Base-by-base conservation (phyloP, 2,113 vertebrate genomes). In the Hymenochirus boettgeri region DNA sequence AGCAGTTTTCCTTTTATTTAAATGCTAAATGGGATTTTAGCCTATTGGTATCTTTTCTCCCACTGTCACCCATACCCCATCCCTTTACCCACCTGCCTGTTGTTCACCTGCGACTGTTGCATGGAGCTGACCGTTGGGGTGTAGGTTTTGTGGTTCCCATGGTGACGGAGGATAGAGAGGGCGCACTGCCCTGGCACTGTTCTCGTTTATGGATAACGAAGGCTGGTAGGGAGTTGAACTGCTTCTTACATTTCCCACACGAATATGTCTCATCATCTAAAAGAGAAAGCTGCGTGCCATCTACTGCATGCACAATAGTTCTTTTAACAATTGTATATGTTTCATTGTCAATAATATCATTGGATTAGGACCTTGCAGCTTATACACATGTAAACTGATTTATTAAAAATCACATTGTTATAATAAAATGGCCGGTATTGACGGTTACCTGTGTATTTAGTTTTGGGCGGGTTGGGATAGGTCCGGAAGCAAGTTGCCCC, bases 191-290 rank as follows among this genome's bases (percentile, higher is more conserved):
- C 79, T 94, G 94, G 76, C 96, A 99, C 79, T 97, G 96, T 65
- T 99, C 96, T 65, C 96, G 87, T 80, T 98, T 98, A 82, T 99
- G 96, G 26, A 82, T 93, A 91, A 98, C 95, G 73, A 99, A 99
- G 5, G 86, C 88, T 0, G 94, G 86, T 74, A 99, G 75, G 0
- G 93, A 95, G 72, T 97, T 97, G 76, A 99, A 99, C 79, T 98
- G 95, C 81, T 99, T 99, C 80, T 99, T 99, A 74, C 96, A 98
- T 74, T 98, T 98, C n/a, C 96, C 96, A 39, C 96, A 99, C 88
- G 71, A 99, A 99, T 27, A 98, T 93, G 0, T 98, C 96, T 99
- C 96, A 0, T 99, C 96, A 53, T 98, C 96, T 99, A 73, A 6
- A 52, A 48, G 4, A 42, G 5, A 42, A 42, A 42, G 17, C 39